Evolutionary conservation across 92 coral and sea anemone species (phyloP).

Genomic region (Virgularia gustaviana): DNA sequence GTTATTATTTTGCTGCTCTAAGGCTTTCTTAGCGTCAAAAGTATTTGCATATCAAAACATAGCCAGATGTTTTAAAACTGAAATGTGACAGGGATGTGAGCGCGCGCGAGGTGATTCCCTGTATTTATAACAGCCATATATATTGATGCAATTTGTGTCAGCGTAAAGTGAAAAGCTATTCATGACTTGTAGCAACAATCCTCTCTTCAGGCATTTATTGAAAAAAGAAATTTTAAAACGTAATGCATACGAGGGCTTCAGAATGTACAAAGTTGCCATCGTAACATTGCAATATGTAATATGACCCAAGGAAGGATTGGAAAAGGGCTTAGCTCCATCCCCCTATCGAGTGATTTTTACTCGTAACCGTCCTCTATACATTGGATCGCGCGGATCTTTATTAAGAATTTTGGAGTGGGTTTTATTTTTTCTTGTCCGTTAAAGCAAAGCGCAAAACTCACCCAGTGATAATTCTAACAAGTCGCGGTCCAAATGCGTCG

Average conservation of each 20-base stretch:
- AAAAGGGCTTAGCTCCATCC: too few relatives aligned
- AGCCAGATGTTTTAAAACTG: not conserved
- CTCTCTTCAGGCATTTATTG: too few relatives aligned
- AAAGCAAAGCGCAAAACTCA: not conserved
- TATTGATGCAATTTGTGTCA: not conserved
- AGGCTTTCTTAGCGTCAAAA: not conserved
- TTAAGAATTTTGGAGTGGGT: not conserved
- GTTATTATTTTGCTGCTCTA: not conserved
- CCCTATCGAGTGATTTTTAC: too few relatives aligned
- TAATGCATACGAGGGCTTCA: too few relatives aligned
- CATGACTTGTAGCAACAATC: too few relatives aligned
- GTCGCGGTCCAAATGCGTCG: slow-evolving; percentile 9
- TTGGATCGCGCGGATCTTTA: not conserved
- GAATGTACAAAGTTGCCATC: too few relatives aligned
- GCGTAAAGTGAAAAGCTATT: too few relatives aligned
- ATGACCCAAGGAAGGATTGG: too few relatives aligned
- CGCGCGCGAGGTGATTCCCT: slow-evolving; percentile 1
- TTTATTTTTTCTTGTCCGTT: not conserved
- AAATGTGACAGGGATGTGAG: too few relatives aligned
- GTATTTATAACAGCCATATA: not conserved
- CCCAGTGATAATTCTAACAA: slow-evolving; percentile 18
- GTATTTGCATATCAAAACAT: slow-evolving; percentile 9
- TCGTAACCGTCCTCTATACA: too few relatives aligned
- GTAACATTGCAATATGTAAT: too few relatives aligned
- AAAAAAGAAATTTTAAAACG: too few relatives aligned